Evolutionary conservation across 2,888 invertebrate genomes (phyloP).

Genomic region (Clunio marinus): DNA sequence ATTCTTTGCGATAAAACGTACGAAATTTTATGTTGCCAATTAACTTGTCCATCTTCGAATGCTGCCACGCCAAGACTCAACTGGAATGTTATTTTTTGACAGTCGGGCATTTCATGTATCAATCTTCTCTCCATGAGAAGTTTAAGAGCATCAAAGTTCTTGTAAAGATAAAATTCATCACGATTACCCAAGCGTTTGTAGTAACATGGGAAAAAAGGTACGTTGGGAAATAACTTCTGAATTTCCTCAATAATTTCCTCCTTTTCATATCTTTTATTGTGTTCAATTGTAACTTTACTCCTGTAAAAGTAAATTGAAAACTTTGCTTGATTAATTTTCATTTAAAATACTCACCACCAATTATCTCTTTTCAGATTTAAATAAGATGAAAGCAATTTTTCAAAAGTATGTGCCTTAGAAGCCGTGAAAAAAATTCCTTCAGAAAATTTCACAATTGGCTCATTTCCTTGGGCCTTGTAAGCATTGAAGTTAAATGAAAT

Average conservation of each 20-base stretch:
- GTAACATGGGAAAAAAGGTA: constrained; percentile 12
- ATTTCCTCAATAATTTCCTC: constrained; percentile 11
- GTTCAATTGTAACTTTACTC: neutral
- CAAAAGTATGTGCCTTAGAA: too few species aligned
- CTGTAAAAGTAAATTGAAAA: too few species aligned
- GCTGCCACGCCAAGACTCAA: neutral
- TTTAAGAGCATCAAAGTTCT: neutral
- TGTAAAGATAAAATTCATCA: constrained; percentile 15
- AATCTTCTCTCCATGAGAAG: neutral
- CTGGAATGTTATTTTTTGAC: neutral
- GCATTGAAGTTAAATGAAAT: too few species aligned
- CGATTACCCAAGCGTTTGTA: constrained; percentile 3
- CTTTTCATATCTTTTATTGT: neutral
- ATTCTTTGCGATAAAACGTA: neutral
- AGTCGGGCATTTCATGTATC: neutral
- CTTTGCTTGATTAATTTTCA: too few species aligned
- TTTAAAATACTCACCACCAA: too few species aligned
- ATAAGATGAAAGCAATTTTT: too few species aligned
- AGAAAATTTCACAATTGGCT: neutral
- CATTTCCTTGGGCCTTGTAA: neutral
- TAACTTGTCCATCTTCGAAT: neutral
- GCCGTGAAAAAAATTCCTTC: neutral
- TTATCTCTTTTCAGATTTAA: too few species aligned
- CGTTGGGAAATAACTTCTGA: neutral
- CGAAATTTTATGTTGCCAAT: neutral